phyloP scores from a whole-genome alignment of 2,113 vertebrate genomes.

The Trichechus manatus region DNA sequence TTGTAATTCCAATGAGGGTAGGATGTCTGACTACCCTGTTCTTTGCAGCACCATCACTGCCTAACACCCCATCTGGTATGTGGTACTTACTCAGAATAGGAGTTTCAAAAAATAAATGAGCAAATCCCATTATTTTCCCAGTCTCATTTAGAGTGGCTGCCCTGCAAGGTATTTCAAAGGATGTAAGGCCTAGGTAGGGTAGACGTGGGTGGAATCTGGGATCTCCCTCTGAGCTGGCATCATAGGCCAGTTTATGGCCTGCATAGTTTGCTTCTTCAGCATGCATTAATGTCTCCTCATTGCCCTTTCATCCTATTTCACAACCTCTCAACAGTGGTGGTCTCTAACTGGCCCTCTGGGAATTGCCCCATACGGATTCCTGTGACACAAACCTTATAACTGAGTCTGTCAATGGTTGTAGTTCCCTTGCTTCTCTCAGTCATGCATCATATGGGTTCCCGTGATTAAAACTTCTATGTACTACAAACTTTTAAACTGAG shows the following conservation, averaged over 20 bases:
- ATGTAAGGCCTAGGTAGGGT: neutral
- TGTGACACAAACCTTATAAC: no score
- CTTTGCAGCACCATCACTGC: accelerated
- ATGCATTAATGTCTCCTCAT: neutral
- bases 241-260: neutral
- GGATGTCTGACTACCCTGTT: no score
- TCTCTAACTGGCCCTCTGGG: no score
- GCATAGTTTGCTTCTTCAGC: neutral
- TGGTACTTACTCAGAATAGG: neutral
- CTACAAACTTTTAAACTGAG: neutral
- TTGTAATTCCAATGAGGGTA: neutral
- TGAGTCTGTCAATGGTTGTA: neutral
- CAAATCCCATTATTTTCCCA: neutral
- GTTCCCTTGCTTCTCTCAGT: neutral
- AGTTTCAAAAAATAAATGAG: neutral
- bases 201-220: neutral
- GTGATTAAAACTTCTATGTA: neutral
- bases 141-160: neutral
- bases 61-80: no score
- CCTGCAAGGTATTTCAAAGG: neutral
- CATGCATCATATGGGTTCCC: neutral
- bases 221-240: neutral
- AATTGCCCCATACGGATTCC: no score
- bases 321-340: neutral
- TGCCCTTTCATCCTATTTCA: neutral